These are phyloP conservation scores for Cataglyphis hispanica DNA, from an alignment of 1,140 invertebrate species.

Conservation along the genomic window DNA sequence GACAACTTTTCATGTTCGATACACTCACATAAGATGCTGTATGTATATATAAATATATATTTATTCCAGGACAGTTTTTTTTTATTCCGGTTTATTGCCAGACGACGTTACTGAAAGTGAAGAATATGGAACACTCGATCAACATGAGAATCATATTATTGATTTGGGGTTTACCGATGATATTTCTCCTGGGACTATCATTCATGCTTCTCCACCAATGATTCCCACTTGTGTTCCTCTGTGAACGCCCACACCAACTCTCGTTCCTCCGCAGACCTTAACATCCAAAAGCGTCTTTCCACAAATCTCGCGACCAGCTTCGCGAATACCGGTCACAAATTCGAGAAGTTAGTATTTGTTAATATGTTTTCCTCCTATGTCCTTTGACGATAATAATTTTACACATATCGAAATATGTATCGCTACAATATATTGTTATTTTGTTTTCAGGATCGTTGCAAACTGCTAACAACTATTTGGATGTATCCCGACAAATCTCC, in stretches of 20 bases:
- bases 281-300: not conserved
- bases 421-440: not conserved
- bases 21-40: not conserved
- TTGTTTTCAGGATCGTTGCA: not conserved
- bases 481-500: not conserved
- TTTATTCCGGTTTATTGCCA: not conserved
- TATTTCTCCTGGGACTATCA: not conserved
- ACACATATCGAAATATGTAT: not conserved
- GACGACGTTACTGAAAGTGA: not conserved
- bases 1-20: not conserved
- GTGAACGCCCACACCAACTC: not conserved
- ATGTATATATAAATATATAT: slow-evolving; percentile 13
- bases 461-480: not conserved
- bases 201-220: not conserved
- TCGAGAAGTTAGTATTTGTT: not conserved
- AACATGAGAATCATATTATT: not conserved
- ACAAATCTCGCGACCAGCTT: not conserved
- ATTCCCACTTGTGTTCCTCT: not conserved
- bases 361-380: not conserved
- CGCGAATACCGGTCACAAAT: not conserved
- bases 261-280: not conserved
- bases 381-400: not conserved
- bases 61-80: not conserved
- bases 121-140: not conserved
- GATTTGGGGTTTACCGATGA: not conserved